Evolutionary conservation across 2,113 vertebrate species (phyloP), one percentile per base, ranked within the genome.

Genomic region (Choloepus hoffmanni): DNA sequence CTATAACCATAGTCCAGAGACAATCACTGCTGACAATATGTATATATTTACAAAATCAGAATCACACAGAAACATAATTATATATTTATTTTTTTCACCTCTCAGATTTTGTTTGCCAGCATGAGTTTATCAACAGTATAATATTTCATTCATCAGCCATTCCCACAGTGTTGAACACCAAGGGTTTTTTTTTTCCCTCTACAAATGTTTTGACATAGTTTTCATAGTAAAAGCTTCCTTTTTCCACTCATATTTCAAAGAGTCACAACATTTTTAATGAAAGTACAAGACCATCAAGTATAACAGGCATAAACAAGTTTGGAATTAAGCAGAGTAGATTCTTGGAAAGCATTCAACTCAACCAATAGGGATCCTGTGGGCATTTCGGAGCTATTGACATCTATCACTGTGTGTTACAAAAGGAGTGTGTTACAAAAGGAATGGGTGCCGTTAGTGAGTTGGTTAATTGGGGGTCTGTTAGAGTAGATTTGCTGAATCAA

Each of bases 91-190:
- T 50, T 40, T 93, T 90, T 86, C 50, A 74, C 33, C 67, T 86
- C 33, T 10, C 60, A 92, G 63, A 21, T 67, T 85, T 90, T 48
- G 85, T 90, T 76, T 68, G 58, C 65, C 74, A 90, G 28, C 50
- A 67, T 68, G 28, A 79, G 86, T 68, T 76, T 60, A 90, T 70
- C 81, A 82, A 33, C 40, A 82, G 53, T n/a, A 48, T 87, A 76
- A 70, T 94, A 76, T 67, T 94, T 87, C 74, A 86, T 81, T 90
- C 23, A 62, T 45, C 14, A 68, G 76, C 14, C 40, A 82, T 60
- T 13, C 81, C 24, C 21, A 76, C 28, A 70, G 33, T 67, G 23
- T 36, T 53, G 50, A 83, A 62, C 28, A 82, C 43, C 26, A 74
- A 85, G 28, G 1, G 15, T 73, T 73, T 85, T 7, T 72, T 79